phyloP scores from a whole-genome alignment of 1,140 invertebrate genomes.

The Adoxophyes honmai region DNA sequence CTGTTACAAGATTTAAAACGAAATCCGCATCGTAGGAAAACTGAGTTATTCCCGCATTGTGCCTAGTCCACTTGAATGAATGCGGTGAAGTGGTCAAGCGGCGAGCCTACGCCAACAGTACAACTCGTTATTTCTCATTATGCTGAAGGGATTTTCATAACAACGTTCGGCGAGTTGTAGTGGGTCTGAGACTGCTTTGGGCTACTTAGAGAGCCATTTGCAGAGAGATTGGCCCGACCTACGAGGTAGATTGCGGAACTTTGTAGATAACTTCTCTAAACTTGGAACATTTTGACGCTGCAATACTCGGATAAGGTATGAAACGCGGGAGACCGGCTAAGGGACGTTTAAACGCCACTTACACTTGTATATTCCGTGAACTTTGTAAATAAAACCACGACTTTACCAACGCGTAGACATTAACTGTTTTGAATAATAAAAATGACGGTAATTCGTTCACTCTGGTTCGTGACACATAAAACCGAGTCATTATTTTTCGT shows the following conservation, averaged over 20 bases:
- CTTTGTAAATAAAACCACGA: constrained; percentile 27
- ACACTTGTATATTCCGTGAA: constrained; percentile 34
- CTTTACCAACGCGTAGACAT: neutral
- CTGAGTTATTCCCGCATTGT: constrained; percentile 22
- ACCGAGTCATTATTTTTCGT: too few relatives aligned
- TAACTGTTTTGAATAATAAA: neutral
- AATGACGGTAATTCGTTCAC: too few relatives aligned
- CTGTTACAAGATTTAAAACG: constrained; percentile 32
- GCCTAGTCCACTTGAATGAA: neutral
- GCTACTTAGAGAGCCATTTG: constrained; percentile 67
- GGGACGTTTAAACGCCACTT: constrained; percentile 43
- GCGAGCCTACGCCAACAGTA: constrained; percentile 18
- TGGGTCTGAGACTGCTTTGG: constrained; percentile 43
- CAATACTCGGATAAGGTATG: constrained; percentile 70
- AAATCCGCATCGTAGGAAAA: constrained; percentile 28
- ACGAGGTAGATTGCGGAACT: constrained; percentile 70
- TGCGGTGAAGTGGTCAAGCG: constrained; percentile 26
- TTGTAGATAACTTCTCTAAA: constrained; percentile 70
- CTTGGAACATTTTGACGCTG: constrained; percentile 71
- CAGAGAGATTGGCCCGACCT: constrained; percentile 62
- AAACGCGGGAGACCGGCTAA: constrained; percentile 17
- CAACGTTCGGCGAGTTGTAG: constrained; percentile 42
- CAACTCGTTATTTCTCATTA: constrained; percentile 39
- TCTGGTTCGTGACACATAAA: too few relatives aligned
- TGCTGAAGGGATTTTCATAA: constrained; percentile 49